These are phyloP conservation scores for Temnothorax longispinosus DNA, from an alignment of 1,140 invertebrate genomes.

Conservation along the genomic window DNA sequence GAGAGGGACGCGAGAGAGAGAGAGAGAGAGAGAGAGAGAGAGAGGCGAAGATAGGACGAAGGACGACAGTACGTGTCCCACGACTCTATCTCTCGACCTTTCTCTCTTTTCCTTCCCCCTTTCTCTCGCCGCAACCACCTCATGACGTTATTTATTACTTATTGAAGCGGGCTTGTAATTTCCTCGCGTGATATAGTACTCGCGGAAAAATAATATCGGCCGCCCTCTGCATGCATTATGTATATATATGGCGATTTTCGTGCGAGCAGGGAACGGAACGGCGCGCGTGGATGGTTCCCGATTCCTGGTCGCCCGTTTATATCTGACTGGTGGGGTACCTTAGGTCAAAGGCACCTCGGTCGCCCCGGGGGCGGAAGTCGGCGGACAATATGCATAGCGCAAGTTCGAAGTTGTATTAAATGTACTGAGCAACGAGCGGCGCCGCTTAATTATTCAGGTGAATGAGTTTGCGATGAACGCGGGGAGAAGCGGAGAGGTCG, in stretches of 20 bases:
- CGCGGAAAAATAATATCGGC: conserved; percentile 80
- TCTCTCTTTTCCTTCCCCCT: conserved; percentile 3
- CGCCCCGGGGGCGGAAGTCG: conserved; percentile 52
- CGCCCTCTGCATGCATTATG: conserved; percentile 74
- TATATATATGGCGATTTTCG: conserved; percentile 58
- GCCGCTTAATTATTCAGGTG: conserved; percentile 73
- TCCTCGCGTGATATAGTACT: conserved; percentile 77
- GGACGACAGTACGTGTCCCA: conserved; percentile 45
- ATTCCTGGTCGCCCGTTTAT: not conserved
- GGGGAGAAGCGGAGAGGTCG: not conserved
- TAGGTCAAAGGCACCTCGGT: not conserved
- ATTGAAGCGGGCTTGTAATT: conserved; percentile 81
- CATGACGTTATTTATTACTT: conserved; percentile 80
- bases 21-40: not conserved
- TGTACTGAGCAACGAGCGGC: conserved; percentile 63
- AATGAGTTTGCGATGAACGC: conserved; percentile 49
- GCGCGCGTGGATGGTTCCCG: not conserved
- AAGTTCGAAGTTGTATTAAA: conserved; percentile 65
- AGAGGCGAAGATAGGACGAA: conserved; percentile 8
- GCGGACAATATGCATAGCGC: conserved; percentile 62
- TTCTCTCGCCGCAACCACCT: conserved; percentile 30
- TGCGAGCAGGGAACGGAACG: not conserved
- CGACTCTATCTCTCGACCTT: conserved; percentile 39
- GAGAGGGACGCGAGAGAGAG: not conserved
- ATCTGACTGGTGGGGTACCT: not conserved